phyloP scores from a whole-genome alignment of 2,888 invertebrate genomes.

The Euclidia mi region DNA sequence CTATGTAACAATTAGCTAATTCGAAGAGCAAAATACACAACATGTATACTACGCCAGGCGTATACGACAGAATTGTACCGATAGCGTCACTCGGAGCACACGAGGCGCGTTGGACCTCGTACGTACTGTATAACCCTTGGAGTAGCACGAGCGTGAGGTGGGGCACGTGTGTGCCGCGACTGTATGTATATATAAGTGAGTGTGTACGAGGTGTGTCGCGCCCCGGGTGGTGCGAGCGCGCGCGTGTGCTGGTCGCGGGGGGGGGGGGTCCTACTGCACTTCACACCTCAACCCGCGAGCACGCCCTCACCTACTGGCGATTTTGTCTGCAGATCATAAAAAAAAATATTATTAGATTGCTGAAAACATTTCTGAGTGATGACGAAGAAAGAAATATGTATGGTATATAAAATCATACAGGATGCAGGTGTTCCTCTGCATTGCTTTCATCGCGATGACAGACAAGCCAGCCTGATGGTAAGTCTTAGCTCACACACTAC shows the following conservation, averaged over 20 bases:
- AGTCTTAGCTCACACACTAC: no score
- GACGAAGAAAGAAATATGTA: no score
- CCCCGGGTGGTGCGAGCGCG: slow-evolving; percentile 30
- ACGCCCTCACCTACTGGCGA: slow-evolving; percentile 64
- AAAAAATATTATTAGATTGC: no score
- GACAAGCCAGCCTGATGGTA: no score
- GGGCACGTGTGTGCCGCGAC: not conserved
- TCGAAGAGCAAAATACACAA: slow-evolving; percentile 30
- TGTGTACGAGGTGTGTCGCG: slow-evolving; percentile 17
- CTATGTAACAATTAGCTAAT: slow-evolving; percentile 46
- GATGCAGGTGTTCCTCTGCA: no score
- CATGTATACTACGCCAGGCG: slow-evolving; percentile 26
- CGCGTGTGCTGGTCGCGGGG: slow-evolving; percentile 10
- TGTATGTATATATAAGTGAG: not conserved
- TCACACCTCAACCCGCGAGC: slow-evolving; percentile 67
- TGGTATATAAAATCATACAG: no score
- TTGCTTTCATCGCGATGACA: no score
- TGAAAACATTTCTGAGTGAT: no score
- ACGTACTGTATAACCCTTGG: not conserved
- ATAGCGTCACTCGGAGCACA: slow-evolving; percentile 10
- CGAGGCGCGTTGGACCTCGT: slow-evolving; percentile 9
- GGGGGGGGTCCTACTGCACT: slow-evolving; percentile 34
- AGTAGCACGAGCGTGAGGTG: not conserved
- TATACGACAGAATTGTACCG: slow-evolving; percentile 17
- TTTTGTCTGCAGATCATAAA: slow-evolving; percentile 59